These are phyloP conservation scores for Scopus umbretta DNA, from an alignment of 2,113 vertebrate genomes.

Conservation along the genomic window DNA sequence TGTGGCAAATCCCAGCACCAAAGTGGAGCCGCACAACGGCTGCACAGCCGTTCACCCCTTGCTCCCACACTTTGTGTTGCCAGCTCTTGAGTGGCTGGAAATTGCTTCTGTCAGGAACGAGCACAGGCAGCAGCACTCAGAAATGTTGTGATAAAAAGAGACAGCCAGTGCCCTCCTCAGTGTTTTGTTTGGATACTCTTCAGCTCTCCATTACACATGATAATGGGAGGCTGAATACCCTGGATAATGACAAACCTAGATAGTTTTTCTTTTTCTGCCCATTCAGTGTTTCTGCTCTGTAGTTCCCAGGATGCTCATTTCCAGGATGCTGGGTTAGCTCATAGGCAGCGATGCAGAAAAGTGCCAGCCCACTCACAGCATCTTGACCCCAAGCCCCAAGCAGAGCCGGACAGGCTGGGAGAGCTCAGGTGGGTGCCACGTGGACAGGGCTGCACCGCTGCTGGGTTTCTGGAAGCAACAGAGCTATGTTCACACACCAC, in stretches of 20 bases:
- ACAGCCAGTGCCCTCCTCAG: neutral
- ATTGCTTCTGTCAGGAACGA: neutral
- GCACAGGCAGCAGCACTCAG: rapidly evolving
- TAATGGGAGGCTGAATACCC: constrained; percentile 3
- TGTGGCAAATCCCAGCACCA: neutral
- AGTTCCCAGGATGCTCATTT: neutral
- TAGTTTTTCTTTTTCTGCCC: neutral
- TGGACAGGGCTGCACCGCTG: neutral
- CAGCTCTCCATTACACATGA: neutral
- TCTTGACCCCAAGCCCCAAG: neutral
- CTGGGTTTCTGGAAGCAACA: neutral
- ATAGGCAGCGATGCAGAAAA: neutral
- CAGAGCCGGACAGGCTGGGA: neutral
- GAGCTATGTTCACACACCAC: neutral
- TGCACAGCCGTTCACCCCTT: neutral
- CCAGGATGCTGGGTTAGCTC: neutral
- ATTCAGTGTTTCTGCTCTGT: neutral
- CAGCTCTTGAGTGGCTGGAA: neutral
- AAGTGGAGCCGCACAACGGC: neutral
- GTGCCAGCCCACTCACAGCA: neutral
- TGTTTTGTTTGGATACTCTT: constrained; percentile 26
- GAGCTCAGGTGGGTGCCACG: neutral
- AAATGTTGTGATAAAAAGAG: constrained; percentile 26
- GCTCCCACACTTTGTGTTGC: neutral
- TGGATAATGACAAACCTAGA: neutral